Conservation (phyloP, 2,888 invertebrate species). For the Melieria omissa region DNA sequence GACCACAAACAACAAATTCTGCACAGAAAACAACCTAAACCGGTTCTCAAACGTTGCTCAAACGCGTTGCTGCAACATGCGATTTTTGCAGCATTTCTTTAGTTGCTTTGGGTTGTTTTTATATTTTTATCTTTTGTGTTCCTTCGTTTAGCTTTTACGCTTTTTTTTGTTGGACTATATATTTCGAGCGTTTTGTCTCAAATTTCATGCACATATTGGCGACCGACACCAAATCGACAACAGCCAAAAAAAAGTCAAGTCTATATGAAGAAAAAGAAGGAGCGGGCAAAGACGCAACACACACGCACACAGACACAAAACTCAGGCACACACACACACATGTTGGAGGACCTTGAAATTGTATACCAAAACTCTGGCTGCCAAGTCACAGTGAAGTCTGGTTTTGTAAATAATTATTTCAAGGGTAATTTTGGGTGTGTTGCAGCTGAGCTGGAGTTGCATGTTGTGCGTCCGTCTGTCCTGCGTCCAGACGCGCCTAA, state of each 20-base stretch:
- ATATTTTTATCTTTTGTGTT: too few species aligned
- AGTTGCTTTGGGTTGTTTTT: neutral
- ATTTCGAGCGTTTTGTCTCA: conserved; percentile 42
- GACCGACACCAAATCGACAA: neutral
- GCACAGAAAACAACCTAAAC: conserved; percentile 1
- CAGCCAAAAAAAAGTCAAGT: conserved; percentile 10
- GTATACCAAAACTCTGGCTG: neutral
- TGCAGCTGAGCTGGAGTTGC: conserved; percentile 21
- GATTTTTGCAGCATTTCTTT: neutral
- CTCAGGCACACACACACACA: conserved; percentile 8
- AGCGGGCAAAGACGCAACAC: conserved; percentile 33
- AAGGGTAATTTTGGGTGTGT: conserved; percentile 34
- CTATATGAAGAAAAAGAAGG: conserved; percentile 51
- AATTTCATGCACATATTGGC: conserved; percentile 56
- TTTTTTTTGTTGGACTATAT: conserved; percentile 32
- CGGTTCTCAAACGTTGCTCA: conserved; percentile 9
- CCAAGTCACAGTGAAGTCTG: neutral
- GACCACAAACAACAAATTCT: conserved; percentile 1
- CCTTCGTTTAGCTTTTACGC: conserved; percentile 7
- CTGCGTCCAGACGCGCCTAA: conserved; percentile 29
- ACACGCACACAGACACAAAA: neutral
- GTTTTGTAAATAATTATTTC: conserved; percentile 22
- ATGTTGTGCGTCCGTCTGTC: neutral
- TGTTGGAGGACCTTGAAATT: conserved; percentile 34
- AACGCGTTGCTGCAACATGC: neutral